Evolutionary conservation across 1,140 invertebrate species (phyloP).

Genomic region (Pachypeltis micranthus): DNA sequence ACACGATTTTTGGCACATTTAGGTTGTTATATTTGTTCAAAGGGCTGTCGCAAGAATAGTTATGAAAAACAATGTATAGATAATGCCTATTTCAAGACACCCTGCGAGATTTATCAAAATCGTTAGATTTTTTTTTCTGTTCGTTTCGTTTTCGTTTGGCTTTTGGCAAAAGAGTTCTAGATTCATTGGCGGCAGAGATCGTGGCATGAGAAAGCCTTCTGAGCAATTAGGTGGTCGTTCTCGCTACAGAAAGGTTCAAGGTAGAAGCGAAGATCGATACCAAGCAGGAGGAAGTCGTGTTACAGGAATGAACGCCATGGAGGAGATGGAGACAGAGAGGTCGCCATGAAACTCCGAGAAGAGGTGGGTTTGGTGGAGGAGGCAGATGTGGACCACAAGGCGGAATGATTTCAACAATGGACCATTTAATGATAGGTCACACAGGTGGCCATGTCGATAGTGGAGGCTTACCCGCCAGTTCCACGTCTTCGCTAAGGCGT

Average conservation of each 20-base stretch:
- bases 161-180: too few relatives aligned
- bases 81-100: too few relatives aligned
- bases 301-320: slow-evolving; percentile 1
- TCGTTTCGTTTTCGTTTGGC: too few relatives aligned
- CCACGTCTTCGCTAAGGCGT: too few relatives aligned
- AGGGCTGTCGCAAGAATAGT: too few relatives aligned
- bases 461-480: too few relatives aligned
- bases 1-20: too few relatives aligned
- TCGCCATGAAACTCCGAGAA: neutral
- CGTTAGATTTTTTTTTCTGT: too few relatives aligned
- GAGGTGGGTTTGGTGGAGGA: neutral
- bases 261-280: neutral
- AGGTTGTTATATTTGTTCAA: too few relatives aligned
- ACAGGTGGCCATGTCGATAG: neutral
- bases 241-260: neutral
- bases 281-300: neutral
- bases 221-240: neutral
- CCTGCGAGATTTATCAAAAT: too few relatives aligned
- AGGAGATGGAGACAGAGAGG: neutral
- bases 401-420: neutral
- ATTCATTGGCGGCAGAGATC: slow-evolving; percentile 15
- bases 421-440: neutral
- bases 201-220: neutral
- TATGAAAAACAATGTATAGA: too few relatives aligned
- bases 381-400: neutral